phyloP scores from a whole-genome alignment of 2,888 invertebrate species.

The Pandemis cinnamomeana region DNA sequence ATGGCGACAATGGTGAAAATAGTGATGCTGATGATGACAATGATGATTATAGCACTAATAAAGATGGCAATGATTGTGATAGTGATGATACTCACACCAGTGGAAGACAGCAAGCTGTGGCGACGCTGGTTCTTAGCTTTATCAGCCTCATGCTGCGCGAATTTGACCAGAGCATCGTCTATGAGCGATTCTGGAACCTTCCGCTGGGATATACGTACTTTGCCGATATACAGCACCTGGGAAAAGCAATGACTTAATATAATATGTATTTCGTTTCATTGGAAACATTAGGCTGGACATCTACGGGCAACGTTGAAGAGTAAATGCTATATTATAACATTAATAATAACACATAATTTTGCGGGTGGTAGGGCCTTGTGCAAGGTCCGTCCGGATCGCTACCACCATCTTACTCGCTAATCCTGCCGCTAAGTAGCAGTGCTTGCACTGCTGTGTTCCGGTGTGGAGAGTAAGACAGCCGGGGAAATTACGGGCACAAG shows the following conservation, averaged over 20 bases:
- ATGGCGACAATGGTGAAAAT: not conserved
- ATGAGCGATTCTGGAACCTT: constrained; percentile 95
- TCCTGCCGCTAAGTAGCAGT: too few relatives aligned
- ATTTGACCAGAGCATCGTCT: constrained; percentile 94
- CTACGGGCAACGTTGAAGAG: too few relatives aligned
- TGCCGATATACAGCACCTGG: constrained; percentile 95
- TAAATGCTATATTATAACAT: too few relatives aligned
- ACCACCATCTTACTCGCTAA: too few relatives aligned
- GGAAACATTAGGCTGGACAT: too few relatives aligned
- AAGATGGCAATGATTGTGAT: not conserved
- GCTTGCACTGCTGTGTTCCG: too few relatives aligned
- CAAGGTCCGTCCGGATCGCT: too few relatives aligned
- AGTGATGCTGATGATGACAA: not conserved
- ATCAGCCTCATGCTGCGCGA: constrained; percentile 91
- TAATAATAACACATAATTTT: too few relatives aligned
- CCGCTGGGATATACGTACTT: constrained; percentile 93
- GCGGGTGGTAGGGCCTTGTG: too few relatives aligned
- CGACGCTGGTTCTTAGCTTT: constrained; percentile 78
- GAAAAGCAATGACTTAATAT: constrained; percentile 39
- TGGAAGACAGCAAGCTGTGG: constrained; percentile 75
- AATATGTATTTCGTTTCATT: too few relatives aligned
- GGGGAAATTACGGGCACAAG: too few relatives aligned
- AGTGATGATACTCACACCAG: constrained; percentile 65
- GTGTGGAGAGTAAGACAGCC: too few relatives aligned
- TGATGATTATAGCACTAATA: not conserved